Evolutionary conservation across 2,797 vertebrate species (phyloP).

Genomic region (Catharus ustulatus): DNA sequence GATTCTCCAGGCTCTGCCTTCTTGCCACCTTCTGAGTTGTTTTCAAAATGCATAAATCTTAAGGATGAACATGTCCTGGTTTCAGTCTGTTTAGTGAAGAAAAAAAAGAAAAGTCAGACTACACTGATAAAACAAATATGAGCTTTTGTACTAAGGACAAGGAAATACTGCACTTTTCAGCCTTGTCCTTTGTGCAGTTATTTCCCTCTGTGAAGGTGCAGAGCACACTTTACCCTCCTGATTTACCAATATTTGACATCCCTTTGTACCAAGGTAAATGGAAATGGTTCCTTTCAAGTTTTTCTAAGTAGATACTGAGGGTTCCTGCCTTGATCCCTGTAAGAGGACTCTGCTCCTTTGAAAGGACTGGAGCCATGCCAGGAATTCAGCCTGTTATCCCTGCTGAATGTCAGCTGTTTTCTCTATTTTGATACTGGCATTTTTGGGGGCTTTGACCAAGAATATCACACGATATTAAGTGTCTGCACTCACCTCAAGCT

Average conservation of each 20-base stretch:
- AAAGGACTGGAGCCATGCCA: constrained; percentile 13
- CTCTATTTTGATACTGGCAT: not conserved
- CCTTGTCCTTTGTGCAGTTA: not conserved
- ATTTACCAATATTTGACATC: constrained; percentile 31
- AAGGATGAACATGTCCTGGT: constrained; percentile 42
- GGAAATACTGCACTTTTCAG: not conserved
- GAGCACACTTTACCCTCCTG: not conserved
- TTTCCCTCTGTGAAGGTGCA: not conserved
- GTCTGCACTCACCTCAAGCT: not conserved
- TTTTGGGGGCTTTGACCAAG: not conserved
- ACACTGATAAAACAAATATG: not conserved
- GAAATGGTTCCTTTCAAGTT: constrained; percentile 31
- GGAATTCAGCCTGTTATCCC: constrained; percentile 30
- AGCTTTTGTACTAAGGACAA: not conserved
- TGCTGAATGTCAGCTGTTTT: constrained; percentile 51
- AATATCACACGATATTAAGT: not conserved
- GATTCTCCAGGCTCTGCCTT: constrained; percentile 55
- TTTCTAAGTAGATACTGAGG: not conserved
- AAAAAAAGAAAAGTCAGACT: not conserved
- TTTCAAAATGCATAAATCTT: constrained; percentile 62
- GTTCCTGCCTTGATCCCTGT: constrained; percentile 31
- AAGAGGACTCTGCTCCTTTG: constrained; percentile 35
- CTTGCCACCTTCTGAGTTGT: constrained; percentile 54
- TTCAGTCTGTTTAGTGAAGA: not conserved
- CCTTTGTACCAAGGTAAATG: constrained; percentile 22